Evolutionary conservation across 2,113 vertebrate species (phyloP).

Genomic region (Dicaeum eximium): DNA sequence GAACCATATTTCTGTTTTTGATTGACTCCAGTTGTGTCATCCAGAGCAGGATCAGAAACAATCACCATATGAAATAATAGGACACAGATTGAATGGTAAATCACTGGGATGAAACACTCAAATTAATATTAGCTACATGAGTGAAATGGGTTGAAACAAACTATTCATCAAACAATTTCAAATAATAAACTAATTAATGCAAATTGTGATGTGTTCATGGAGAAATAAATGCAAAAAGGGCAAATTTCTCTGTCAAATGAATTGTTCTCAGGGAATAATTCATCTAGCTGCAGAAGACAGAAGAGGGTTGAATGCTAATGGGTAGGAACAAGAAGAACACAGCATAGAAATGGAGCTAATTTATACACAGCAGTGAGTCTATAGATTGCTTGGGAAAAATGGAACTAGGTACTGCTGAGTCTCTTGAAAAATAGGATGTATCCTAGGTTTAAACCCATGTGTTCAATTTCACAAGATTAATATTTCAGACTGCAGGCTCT

Average conservation of each 20-base stretch:
- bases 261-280: slow-evolving; percentile 42
- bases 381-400: neutral
- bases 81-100: neutral
- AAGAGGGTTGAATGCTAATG: slow-evolving; percentile 13
- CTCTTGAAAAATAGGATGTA: neutral
- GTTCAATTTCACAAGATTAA: neutral
- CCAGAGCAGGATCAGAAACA: neutral
- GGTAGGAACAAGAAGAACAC: neutral
- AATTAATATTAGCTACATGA: slow-evolving; percentile 49
- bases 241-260: slow-evolving; percentile 36
- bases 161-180: slow-evolving; percentile 51
- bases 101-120: neutral
- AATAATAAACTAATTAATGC: slow-evolving; percentile 60
- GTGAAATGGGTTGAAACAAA: slow-evolving; percentile 48
- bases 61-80: neutral
- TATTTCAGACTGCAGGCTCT: neutral
- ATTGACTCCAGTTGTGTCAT: neutral
- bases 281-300: slow-evolving; percentile 3
- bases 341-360: neutral
- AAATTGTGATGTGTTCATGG: slow-evolving; percentile 32
- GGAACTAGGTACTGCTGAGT: neutral
- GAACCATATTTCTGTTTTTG: neutral
- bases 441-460: neutral
- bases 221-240: slow-evolving; percentile 45
- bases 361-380: neutral